phyloP scores from a whole-genome alignment of 2,888 invertebrate species.

The Ditylenchus weischeri region DNA sequence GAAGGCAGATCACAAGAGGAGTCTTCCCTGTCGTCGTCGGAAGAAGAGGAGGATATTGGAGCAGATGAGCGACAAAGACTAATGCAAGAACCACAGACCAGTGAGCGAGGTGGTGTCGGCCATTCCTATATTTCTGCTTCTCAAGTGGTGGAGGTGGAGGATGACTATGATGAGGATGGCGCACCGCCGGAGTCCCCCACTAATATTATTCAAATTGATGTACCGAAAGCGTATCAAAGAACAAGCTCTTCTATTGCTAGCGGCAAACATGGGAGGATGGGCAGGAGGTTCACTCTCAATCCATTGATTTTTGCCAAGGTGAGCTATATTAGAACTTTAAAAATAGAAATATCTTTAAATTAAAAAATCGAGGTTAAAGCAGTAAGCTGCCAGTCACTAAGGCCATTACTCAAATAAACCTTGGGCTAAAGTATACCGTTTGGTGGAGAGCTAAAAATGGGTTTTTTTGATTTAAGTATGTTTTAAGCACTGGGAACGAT shows the following conservation, averaged over 20 bases:
- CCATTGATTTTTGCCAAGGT: conserved; percentile 58
- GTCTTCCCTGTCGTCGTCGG: not conserved
- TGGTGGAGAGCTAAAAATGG: too few relatives aligned
- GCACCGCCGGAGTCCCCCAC: not conserved
- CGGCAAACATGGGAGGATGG: not conserved
- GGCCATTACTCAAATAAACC: too few relatives aligned
- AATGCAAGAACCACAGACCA: not conserved
- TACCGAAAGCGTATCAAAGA: conserved; percentile 16
- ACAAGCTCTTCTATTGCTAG: too few relatives aligned
- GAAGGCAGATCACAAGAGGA: not conserved
- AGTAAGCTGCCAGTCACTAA: too few relatives aligned
- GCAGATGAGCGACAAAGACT: conserved; percentile 17
- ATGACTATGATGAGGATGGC: not conserved
- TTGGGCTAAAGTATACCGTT: too few relatives aligned
- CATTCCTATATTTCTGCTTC: not conserved
- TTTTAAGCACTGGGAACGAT: too few relatives aligned
- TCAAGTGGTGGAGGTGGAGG: not conserved
- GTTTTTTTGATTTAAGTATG: too few relatives aligned
- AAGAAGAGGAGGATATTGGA: conserved; percentile 11
- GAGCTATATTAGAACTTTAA: not conserved
- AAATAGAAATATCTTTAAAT: too few relatives aligned
- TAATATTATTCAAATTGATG: conserved; percentile 20
- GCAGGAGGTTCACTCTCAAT: conserved; percentile 50
- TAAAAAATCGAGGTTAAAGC: too few relatives aligned
- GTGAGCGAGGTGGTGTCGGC: too few relatives aligned